Evolutionary conservation across 2,888 invertebrate species (phyloP).

Genomic region (Tipula confusa): DNA sequence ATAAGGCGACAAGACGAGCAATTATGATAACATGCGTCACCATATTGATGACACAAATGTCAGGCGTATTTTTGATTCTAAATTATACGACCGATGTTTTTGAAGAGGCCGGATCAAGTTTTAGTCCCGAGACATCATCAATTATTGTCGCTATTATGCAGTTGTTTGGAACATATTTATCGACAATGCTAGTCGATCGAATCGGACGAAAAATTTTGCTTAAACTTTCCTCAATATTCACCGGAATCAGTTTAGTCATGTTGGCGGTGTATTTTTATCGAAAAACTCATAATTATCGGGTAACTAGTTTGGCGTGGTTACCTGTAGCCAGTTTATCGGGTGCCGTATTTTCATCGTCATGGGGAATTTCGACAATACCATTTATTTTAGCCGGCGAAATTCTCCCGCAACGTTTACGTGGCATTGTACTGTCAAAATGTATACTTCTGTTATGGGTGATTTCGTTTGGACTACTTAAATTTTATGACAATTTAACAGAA

Average conservation of each 20-base stretch:
- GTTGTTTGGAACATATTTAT: slow-evolving; percentile 43
- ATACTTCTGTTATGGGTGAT: slow-evolving; percentile 39
- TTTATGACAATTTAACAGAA: slow-evolving; percentile 36
- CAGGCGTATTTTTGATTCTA: slow-evolving; percentile 47
- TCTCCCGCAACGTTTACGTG: slow-evolving; percentile 41
- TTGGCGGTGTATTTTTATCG: slow-evolving; percentile 43
- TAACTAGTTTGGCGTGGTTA: slow-evolving; percentile 42
- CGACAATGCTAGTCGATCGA: slow-evolving; percentile 46
- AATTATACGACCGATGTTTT: slow-evolving; percentile 47
- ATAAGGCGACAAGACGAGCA: slow-evolving; percentile 40
- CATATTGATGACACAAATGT: slow-evolving; percentile 44
- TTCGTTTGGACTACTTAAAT: slow-evolving; percentile 37
- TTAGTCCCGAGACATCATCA: slow-evolving; percentile 43
- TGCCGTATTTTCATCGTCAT: slow-evolving; percentile 44
- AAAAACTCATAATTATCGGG: slow-evolving; percentile 39
- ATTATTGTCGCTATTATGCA: slow-evolving; percentile 47
- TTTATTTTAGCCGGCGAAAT: slow-evolving; percentile 46
- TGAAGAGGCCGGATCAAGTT: slow-evolving; percentile 43
- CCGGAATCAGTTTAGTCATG: slow-evolving; percentile 41
- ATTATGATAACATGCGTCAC: slow-evolving; percentile 43
- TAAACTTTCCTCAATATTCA: slow-evolving; percentile 42
- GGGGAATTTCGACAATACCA: slow-evolving; percentile 45
- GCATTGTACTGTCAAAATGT: background rate
- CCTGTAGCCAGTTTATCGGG: slow-evolving; percentile 47
- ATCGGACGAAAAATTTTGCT: slow-evolving; percentile 43